These are phyloP conservation scores for Athetis lepigone DNA, from an alignment of 2,888 invertebrate genomes.

Conservation along the genomic window DNA sequence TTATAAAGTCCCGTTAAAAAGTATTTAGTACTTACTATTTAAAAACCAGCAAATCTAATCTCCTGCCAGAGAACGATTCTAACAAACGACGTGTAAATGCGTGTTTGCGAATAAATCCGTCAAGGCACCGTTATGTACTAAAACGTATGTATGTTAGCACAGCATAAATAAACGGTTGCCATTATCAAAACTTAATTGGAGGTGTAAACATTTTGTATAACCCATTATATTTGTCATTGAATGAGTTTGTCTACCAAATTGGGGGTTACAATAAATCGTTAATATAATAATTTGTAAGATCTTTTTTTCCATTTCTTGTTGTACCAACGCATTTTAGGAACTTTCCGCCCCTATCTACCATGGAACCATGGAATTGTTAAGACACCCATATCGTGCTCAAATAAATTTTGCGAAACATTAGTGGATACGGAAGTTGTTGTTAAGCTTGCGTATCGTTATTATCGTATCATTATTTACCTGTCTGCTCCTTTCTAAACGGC, in stretches of 20 bases:
- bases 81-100: conserved; percentile 64
- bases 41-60: conserved; percentile 46
- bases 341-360: no score
- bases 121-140: conserved; percentile 67
- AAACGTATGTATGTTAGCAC: conserved; percentile 29
- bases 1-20: conserved; percentile 46
- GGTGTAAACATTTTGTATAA: conserved; percentile 23
- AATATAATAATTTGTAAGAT: neutral
- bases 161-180: conserved; percentile 37
- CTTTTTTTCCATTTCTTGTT: neutral
- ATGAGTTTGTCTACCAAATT: conserved; percentile 18
- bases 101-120: conserved; percentile 67
- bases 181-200: conserved; percentile 30
- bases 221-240: conserved; percentile 20
- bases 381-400: no score
- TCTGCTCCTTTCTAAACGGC: no score
- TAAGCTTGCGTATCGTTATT: no score
- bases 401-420: no score
- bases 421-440: no score
- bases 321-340: no score
- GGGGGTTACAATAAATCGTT: conserved; percentile 4
- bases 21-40: conserved; percentile 33
- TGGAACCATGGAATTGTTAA: no score
- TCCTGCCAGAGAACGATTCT: conserved; percentile 43
- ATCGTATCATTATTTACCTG: no score